phyloP scores from a whole-genome alignment of 2,888 invertebrate species.

The Melanargia galathea region DNA sequence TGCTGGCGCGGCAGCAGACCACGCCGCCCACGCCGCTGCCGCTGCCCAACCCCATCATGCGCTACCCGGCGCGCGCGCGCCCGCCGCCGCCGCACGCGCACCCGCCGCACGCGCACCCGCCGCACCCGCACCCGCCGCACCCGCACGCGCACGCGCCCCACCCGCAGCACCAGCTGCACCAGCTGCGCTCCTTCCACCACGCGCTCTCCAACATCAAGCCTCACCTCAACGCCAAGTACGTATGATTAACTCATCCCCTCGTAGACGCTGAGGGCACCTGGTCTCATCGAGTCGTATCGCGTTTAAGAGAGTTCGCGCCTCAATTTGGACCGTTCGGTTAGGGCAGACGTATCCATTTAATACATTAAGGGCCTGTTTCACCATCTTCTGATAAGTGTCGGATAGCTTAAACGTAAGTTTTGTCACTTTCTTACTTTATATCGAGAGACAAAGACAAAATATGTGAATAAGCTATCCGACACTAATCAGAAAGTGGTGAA shows the following conservation, averaged over 20 bases:
- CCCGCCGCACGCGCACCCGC: constrained; percentile 48
- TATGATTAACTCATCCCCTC: constrained; percentile 1
- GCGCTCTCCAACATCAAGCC: constrained; percentile 46
- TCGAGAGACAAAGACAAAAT: too few relatives aligned
- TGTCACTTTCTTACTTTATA: too few relatives aligned
- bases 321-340: too few relatives aligned
- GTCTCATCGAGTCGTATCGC: too few relatives aligned
- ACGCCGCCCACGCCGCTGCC: constrained; percentile 86
- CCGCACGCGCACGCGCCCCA: constrained; percentile 44
- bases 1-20: constrained; percentile 89
- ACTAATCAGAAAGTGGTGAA: too few relatives aligned
- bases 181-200: constrained; percentile 42
- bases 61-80: constrained; percentile 52
- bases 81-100: constrained; percentile 55
- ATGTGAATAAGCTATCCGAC: too few relatives aligned
- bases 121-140: constrained; percentile 45
- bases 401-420: too few relatives aligned
- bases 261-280: too few relatives aligned
- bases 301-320: too few relatives aligned
- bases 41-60: constrained; percentile 86
- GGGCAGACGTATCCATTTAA: too few relatives aligned
- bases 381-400: too few relatives aligned
- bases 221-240: constrained; percentile 45
- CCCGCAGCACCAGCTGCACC: constrained; percentile 46
- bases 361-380: too few relatives aligned